phyloP scores from a whole-genome alignment of 2,888 invertebrate species.

The Oligia strigilis region DNA sequence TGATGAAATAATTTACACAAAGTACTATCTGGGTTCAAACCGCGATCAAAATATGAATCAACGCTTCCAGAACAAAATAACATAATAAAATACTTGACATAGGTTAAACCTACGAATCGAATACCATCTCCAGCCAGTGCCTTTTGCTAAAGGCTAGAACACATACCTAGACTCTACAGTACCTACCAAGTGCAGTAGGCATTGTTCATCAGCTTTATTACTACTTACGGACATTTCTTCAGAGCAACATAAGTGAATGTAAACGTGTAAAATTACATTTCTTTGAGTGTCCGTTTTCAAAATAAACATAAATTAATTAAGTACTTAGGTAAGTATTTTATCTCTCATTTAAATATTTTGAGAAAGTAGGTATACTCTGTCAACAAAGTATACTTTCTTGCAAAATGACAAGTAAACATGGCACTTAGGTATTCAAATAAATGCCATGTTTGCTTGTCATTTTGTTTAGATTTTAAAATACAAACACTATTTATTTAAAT shows the following conservation, averaged over 20 bases:
- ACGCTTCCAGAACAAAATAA: too few species aligned
- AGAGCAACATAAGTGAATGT: not conserved
- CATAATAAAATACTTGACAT: too few species aligned
- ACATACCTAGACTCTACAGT: too few species aligned
- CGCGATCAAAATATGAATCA: too few species aligned
- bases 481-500: not conserved
- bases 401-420: not conserved
- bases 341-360: slow-evolving; percentile 3
- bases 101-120: too few species aligned
- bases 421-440: not conserved
- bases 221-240: not conserved
- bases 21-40: too few species aligned
- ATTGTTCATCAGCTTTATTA: not conserved
- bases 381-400: not conserved
- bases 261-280: not conserved
- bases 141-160: too few species aligned
- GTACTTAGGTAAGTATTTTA: not conserved
- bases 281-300: not conserved
- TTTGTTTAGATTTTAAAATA: not conserved
- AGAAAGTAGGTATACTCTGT: slow-evolving; percentile 6
- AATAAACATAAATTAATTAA: not conserved
- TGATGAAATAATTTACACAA: too few species aligned
- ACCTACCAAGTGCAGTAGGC: not conserved
- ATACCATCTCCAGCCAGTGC: too few species aligned
- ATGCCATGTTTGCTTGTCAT: not conserved